Evolutionary conservation across 2,888 invertebrate genomes (phyloP), one percentile per base, ranked within the genome.

Genomic region (Crematogaster levior): DNA sequence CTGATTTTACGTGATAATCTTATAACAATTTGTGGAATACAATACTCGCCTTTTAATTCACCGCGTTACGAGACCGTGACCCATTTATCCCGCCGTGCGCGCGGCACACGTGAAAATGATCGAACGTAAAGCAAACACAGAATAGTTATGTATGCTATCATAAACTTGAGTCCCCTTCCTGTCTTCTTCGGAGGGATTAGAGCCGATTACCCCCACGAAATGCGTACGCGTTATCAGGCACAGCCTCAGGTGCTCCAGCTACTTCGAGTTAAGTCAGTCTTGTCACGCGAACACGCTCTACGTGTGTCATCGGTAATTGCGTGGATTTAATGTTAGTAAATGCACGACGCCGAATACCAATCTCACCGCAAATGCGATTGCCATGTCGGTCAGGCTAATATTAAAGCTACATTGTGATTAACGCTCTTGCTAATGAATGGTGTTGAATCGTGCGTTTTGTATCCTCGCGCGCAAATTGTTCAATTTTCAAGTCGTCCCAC

Each of bases 211-310:
- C 73, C n/a, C 65, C 48, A 37, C 82, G 77, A 82, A 70, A 77
- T 70, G 77, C 65, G 56, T 79, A 61, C 48, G 51, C 51, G 82
- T 84, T 82, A 75, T 82, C 84, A 77, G 43, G 60, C 68, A 30
- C 58, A 77, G 84, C 82, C 84, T 73, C 83, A 84, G 84, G 83
- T 83, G 66, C 37, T 82, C 79, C 73, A 46, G 66, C 66, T 66
- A 82, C 77, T 77, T 66, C 46, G 72, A 65, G 70, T 53, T 77
- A 75, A 82, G 68, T 73, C 77, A 61, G 43, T 70, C 70, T 63
- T 75, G 70, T 68, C 63, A 82, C 61, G 66, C 75, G 60, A 84
- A 40, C 61, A 53, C 27, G 51, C 43, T 53, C 75, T 77, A 77
- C 72, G 70, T 77, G 60, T 82, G 72, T 72, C 77, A 58, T 70